Evolutionary conservation across 37 sponge, comb jelly and placozoan species (phyloP).

Genomic region (Tethya wilhelma): DNA sequence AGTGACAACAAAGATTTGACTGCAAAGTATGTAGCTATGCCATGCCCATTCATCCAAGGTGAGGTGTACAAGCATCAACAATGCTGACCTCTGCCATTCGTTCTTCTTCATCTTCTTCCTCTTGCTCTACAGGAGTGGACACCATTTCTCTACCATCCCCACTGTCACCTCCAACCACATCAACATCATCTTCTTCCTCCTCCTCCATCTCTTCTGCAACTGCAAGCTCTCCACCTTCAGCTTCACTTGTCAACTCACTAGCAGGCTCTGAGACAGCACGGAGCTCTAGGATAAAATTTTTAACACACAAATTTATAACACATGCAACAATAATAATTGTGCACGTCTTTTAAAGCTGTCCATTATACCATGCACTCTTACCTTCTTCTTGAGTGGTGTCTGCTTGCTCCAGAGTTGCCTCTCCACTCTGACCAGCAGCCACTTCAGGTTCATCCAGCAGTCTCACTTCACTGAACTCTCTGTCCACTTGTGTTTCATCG

Average conservation of each 20-base stretch:
- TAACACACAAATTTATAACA: background rate
- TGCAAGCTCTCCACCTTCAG: background rate
- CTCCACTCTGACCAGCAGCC: slow-evolving; percentile 4
- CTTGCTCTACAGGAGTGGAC: background rate
- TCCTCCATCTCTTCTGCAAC: background rate
- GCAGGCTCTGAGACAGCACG: background rate
- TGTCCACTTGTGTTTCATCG: slow-evolving; percentile 3
- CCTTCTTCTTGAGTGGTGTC: slow-evolving; percentile 42
- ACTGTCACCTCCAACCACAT: background rate
- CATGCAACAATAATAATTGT: background rate
- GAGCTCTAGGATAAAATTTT: background rate
- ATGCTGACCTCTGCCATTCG: no score
- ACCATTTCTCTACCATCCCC: background rate
- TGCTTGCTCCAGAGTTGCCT: slow-evolving; percentile 27
- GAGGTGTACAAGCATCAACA: no score
- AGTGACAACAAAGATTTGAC: no score
- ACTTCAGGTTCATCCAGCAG: background rate
- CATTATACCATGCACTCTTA: background rate
- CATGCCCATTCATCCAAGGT: no score
- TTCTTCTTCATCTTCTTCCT: slow-evolving; percentile 1
- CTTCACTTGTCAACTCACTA: background rate
- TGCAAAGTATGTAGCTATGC: no score
- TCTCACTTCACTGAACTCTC: slow-evolving; percentile 5
- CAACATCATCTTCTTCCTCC: background rate
- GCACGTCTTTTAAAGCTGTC: background rate